Evolutionary conservation across 2,888 invertebrate genomes (phyloP).

Genomic region (Unio pictorum): DNA sequence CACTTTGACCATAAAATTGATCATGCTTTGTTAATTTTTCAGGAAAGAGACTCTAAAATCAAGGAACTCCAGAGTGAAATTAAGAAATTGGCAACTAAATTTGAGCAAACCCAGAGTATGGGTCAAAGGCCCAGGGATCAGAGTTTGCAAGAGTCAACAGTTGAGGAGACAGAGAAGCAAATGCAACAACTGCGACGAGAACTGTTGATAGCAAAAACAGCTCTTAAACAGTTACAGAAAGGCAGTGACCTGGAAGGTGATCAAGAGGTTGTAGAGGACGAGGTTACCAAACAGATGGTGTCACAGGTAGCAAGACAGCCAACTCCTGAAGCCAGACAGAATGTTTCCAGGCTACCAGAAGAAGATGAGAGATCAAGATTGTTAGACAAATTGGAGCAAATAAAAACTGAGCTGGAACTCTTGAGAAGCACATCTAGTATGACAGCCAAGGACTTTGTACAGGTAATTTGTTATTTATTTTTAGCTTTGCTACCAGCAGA

Average conservation of each 20-base stretch:
- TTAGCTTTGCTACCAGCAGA: too few relatives aligned
- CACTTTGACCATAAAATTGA: too few relatives aligned
- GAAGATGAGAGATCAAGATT: slow-evolving; percentile 26
- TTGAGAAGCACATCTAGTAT: slow-evolving; percentile 36
- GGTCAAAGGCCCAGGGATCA: too few relatives aligned
- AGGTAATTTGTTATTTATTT: slow-evolving; percentile 11
- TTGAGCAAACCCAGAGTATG: too few relatives aligned
- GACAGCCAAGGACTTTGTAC: slow-evolving; percentile 38
- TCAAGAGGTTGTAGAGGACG: slow-evolving; percentile 9
- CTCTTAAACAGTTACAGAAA: slow-evolving; percentile 44
- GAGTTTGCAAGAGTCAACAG: too few relatives aligned
- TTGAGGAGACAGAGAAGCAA: slow-evolving; percentile 45
- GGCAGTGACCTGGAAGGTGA: slow-evolving; percentile 17
- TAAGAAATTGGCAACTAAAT: too few relatives aligned
- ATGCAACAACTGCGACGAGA: slow-evolving; percentile 51
- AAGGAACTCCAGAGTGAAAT: too few relatives aligned
- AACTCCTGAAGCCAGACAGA: background rate
- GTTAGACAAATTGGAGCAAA: slow-evolving; percentile 26
- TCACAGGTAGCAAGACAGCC: background rate
- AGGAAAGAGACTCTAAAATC: too few relatives aligned
- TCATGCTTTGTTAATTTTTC: too few relatives aligned
- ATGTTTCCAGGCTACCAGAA: slow-evolving; percentile 8
- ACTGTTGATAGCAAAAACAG: slow-evolving; percentile 51
- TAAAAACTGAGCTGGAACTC: slow-evolving; percentile 39
- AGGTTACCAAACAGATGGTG: slow-evolving; percentile 7